Conservation (phyloP, 2,888 invertebrate species). For the Sminthurinus aureus region DNA sequence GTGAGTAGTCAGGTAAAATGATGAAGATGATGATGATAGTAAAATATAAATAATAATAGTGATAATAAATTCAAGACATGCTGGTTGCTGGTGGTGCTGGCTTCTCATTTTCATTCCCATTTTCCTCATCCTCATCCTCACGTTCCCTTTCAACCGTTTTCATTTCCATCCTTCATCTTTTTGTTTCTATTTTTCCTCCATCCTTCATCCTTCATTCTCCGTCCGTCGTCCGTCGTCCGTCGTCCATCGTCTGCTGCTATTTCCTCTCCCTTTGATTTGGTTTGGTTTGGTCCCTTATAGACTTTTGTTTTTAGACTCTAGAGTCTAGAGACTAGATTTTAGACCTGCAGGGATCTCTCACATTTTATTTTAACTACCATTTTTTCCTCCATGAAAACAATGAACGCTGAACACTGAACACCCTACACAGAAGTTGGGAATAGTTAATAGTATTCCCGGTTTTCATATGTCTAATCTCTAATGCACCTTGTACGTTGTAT, state of each 20-base stretch:
- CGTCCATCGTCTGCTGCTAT: not conserved
- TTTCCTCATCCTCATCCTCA: not conserved
- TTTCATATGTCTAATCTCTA: not conserved
- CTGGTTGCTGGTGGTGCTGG: not conserved
- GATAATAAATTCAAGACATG: slow-evolving; percentile 19
- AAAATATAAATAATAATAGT: not conserved
- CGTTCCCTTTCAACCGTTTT: too few species aligned
- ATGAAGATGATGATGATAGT: too few species aligned
- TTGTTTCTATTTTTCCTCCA: too few species aligned
- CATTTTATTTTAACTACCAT: not conserved
- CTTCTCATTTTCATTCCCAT: not conserved
- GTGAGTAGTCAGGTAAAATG: too few species aligned
- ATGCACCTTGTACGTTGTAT: too few species aligned
- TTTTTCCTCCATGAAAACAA: too few species aligned
- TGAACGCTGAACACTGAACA: too few species aligned
- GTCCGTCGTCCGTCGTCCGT: not conserved
- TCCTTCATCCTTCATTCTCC: not conserved
- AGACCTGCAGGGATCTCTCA: not conserved
- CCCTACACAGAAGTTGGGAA: too few species aligned
- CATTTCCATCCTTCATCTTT: too few species aligned
- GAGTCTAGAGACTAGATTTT: not conserved
- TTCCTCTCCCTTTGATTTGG: not conserved
- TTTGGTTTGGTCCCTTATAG: not conserved
- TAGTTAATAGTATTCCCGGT: too few species aligned
- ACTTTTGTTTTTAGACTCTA: not conserved